A percentile compares a stretch with the other conserved stretches of the same genome.
phyloP scores from a whole-genome alignment of 2,113 vertebrate species.

The Labeo rohita region DNA sequence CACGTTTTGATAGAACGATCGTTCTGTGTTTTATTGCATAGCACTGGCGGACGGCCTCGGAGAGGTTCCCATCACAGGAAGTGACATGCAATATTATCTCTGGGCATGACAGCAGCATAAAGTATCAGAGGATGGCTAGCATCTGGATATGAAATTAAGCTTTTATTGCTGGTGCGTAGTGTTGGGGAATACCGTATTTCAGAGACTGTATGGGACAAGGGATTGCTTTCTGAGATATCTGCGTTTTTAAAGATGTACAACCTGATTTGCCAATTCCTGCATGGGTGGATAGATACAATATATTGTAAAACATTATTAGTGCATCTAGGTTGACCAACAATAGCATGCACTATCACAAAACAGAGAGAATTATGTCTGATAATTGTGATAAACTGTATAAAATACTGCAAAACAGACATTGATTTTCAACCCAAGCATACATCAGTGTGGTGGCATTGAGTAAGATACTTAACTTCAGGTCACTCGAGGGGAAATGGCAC shows the following conservation, averaged over 20 bases:
- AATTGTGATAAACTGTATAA: neutral
- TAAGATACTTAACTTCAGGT: neutral
- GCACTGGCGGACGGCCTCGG: neutral
- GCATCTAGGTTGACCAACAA: neutral
- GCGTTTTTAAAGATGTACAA: slow-evolving; percentile 34
- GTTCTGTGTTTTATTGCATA: slow-evolving; percentile 5
- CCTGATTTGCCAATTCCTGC: slow-evolving; percentile 22
- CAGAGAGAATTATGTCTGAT: neutral
- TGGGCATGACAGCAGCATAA: slow-evolving; percentile 46
- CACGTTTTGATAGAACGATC: slow-evolving; percentile 14
- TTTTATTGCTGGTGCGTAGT: slow-evolving; percentile 60
- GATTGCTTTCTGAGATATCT: slow-evolving; percentile 37
- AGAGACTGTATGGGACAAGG: slow-evolving; percentile 40
- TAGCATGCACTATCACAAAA: neutral
- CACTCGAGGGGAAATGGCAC: neutral
- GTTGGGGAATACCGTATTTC: slow-evolving; percentile 49
- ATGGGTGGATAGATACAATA: neutral
- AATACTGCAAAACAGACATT: neutral
- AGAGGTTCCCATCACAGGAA: slow-evolving; percentile 33
- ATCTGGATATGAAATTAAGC: slow-evolving; percentile 65
- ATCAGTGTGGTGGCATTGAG: neutral
- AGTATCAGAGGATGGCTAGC: slow-evolving; percentile 50
- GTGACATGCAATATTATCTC: slow-evolving; percentile 38
- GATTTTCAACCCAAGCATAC: neutral
- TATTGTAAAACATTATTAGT: neutral